Percentiles rank a stretch among this genome's conserved stretches.
phyloP scores from a whole-genome alignment of 1,140 invertebrate genomes.

The Drosophila nasuta region DNA sequence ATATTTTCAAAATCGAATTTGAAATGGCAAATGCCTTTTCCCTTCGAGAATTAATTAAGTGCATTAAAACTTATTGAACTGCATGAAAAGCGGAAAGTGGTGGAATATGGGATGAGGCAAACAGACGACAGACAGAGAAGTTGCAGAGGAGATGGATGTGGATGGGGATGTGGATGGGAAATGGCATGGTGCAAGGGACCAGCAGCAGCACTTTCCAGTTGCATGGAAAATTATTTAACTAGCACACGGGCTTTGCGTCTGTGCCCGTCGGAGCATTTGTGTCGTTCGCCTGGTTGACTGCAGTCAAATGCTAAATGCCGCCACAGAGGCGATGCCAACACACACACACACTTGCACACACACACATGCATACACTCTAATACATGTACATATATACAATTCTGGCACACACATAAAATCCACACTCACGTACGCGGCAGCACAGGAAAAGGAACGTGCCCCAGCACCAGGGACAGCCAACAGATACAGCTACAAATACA shows the following conservation, averaged over 20 bases:
- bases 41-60: constrained; percentile 77
- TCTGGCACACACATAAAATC: not conserved
- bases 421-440: constrained; percentile 66
- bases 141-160: not conserved
- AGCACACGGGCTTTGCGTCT: constrained; percentile 51
- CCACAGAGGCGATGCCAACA: constrained; percentile 50
- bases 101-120: not conserved
- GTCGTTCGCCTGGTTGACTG: constrained; percentile 58
- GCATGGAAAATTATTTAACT: constrained; percentile 77
- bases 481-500: constrained; percentile 40
- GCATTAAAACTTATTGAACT: constrained; percentile 83
- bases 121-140: constrained; percentile 14
- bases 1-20: constrained; percentile 76
- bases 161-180: not conserved
- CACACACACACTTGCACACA: constrained; percentile 8
- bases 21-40: constrained; percentile 56
- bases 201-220: constrained; percentile 40
- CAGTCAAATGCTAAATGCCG: constrained; percentile 81
- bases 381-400: not conserved
- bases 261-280: constrained; percentile 46
- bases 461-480: constrained; percentile 54
- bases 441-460: constrained; percentile 69
- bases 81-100: constrained; percentile 43
- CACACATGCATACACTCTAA: not conserved
- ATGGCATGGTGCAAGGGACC: not conserved